phyloP scores from a whole-genome alignment of 2,797 vertebrate species.

The Ctenopoma kingsleyae region DNA sequence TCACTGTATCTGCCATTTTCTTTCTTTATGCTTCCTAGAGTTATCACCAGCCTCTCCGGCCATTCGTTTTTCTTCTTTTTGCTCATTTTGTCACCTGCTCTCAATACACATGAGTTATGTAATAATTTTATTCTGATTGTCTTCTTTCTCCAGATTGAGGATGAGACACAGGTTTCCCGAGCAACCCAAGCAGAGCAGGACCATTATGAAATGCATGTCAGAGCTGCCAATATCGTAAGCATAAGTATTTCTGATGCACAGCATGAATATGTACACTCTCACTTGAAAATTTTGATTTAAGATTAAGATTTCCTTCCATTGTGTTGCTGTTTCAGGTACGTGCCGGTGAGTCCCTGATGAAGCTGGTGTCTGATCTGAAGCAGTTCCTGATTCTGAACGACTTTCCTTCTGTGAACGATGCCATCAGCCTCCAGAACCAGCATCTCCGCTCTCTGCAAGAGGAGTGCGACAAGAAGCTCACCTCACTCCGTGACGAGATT shows the following conservation, averaged over 20 bases:
- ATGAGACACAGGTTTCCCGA: slow-evolving; percentile 96
- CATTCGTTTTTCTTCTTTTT: neutral
- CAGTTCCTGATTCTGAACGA: slow-evolving; percentile 98
- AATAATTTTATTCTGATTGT: neutral
- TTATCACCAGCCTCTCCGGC: neutral
- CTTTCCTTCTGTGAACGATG: slow-evolving; percentile 97
- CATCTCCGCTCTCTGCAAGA: slow-evolving; percentile 94
- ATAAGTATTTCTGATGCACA: slow-evolving; percentile 77
- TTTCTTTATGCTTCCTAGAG: neutral
- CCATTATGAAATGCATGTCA: slow-evolving; percentile 98
- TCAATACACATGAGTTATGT: neutral
- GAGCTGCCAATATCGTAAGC: slow-evolving; percentile 98
- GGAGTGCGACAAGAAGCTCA: slow-evolving; percentile 97
- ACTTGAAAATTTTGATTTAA: too few species aligned
- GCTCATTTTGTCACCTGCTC: neutral
- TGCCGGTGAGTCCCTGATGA: slow-evolving; percentile 98
- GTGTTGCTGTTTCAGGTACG: slow-evolving; percentile 87
- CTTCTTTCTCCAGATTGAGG: slow-evolving; percentile 89
- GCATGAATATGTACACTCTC: too few species aligned
- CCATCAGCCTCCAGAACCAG: slow-evolving; percentile 95
- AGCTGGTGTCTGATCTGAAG: slow-evolving; percentile 97
- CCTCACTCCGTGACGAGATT: slow-evolving; percentile 93
- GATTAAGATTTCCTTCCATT: neutral
- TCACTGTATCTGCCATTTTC: neutral
- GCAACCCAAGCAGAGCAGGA: slow-evolving; percentile 97